Evolutionary conservation across 2,113 vertebrate genomes (phyloP).

Genomic region (Ictalurus punctatus): DNA sequence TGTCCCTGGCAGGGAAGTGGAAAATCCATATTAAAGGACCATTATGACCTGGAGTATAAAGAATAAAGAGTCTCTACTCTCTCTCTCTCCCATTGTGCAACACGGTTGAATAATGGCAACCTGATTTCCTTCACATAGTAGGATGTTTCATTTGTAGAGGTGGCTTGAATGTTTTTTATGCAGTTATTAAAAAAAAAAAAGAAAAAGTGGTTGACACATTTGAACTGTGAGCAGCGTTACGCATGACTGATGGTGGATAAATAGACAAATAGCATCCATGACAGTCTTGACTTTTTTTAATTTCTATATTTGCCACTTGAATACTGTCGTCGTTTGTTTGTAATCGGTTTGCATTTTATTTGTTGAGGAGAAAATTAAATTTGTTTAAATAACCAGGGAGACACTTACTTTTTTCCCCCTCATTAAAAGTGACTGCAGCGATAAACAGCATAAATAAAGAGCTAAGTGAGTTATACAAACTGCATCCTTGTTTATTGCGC

Average conservation of each 20-base stretch:
- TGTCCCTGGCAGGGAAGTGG: conserved; percentile 52
- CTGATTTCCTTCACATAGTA: conserved; percentile 7
- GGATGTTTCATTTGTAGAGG: neutral
- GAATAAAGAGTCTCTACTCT: conserved; percentile 26
- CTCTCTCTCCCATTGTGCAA: conserved; percentile 5
- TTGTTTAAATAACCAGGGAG: conserved; percentile 5
- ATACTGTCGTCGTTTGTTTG: conserved; percentile 4
- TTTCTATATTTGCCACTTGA: neutral
- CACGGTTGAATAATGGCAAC: neutral
- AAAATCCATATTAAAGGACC: conserved; percentile 44
- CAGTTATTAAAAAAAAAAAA: neutral
- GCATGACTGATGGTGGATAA: neutral
- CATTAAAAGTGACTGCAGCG: too few species aligned
- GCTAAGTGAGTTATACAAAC: neutral
- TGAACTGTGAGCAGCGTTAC: neutral
- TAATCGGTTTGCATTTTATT: conserved; percentile 22
- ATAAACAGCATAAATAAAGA: conserved; percentile 10
- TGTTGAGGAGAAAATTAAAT: neutral
- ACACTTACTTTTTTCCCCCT: neutral
- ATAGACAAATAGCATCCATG: neutral
- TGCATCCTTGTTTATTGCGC: neutral
- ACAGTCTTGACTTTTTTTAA: neutral
- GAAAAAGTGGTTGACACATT: neutral
- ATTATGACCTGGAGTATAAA: conserved; percentile 28
- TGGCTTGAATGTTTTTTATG: neutral